phyloP scores from a whole-genome alignment of 2,113 vertebrate genomes.

The Varanus salvator region DNA sequence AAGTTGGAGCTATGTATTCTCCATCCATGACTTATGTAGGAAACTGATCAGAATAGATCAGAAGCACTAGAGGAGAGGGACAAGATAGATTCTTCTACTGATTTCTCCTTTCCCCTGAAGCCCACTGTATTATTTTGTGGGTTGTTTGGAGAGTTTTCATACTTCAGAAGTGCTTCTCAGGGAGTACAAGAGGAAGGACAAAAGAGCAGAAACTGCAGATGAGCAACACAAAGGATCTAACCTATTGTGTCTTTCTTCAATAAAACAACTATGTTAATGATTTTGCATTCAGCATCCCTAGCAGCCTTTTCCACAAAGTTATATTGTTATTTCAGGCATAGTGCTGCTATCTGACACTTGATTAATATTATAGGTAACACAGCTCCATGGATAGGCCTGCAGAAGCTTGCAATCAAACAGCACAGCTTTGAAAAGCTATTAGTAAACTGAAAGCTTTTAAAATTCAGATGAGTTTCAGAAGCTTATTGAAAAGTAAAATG shows the following conservation, averaged over 20 bases:
- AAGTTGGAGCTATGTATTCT: not conserved
- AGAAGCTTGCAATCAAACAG: not conserved
- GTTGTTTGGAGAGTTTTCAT: not conserved
- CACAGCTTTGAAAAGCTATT: not conserved
- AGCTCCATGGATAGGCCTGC: not conserved
- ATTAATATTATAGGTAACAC: constrained; percentile 29
- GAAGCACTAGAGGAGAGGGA: no score
- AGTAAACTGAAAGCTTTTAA: not conserved
- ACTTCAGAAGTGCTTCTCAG: not conserved
- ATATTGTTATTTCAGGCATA: constrained; percentile 27
- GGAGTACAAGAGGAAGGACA: not conserved
- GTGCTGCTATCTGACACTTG: constrained; percentile 17
- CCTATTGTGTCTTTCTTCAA: constrained; percentile 4
- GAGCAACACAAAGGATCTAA: not conserved
- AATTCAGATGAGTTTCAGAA: not conserved
- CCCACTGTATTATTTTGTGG: not conserved
- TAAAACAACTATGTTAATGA: constrained; percentile 41
- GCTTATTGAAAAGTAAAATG: not conserved
- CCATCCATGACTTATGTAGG: not conserved
- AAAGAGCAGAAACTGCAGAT: not conserved
- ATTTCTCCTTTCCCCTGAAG: not conserved
- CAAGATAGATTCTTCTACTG: not conserved
- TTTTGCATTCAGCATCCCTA: constrained; percentile 31
- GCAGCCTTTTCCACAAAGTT: constrained; percentile 33
- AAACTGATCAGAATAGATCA: not conserved